Evolutionary conservation across 2,888 invertebrate species (phyloP).

Genomic region (Baronia brevicornis): DNA sequence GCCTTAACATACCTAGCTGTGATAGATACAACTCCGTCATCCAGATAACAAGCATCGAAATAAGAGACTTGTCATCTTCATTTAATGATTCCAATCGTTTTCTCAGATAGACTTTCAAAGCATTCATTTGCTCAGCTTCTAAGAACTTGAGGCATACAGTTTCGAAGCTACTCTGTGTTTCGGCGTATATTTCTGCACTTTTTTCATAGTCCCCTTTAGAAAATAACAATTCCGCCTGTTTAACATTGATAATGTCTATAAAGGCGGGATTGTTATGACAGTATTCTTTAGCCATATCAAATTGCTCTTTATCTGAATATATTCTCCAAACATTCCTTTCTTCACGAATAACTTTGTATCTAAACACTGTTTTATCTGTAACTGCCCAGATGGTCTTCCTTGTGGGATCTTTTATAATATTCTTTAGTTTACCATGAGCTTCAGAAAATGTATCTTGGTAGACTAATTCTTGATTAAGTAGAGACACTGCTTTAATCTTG

Average conservation of each 20-base stretch:
- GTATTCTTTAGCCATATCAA: conserved; percentile 90
- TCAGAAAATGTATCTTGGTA: conserved; percentile 90
- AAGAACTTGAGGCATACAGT: conserved; percentile 95
- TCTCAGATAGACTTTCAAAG: conserved; percentile 90
- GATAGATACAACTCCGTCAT: conserved; percentile 93
- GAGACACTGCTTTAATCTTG: conserved; percentile 88
- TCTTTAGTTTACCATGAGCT: conserved; percentile 85
- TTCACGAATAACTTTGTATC: conserved; percentile 88
- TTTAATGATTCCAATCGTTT: conserved; percentile 85
- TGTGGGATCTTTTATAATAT: conserved; percentile 86
- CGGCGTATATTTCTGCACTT: conserved; percentile 92
- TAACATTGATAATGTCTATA: conserved; percentile 88
- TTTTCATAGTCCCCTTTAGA: conserved; percentile 84
- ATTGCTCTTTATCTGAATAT: conserved; percentile 89
- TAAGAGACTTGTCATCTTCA: conserved; percentile 87
- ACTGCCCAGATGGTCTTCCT: conserved; percentile 90
- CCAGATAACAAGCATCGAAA: conserved; percentile 96
- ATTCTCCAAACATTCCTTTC: conserved; percentile 92
- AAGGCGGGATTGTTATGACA: conserved; percentile 87
- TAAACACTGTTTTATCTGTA: conserved; percentile 88
- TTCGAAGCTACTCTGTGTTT: conserved; percentile 94
- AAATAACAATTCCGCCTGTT: conserved; percentile 92
- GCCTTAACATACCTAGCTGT: conserved; percentile 85
- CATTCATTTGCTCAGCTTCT: conserved; percentile 85
- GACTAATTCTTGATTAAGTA: conserved; percentile 89